Evolutionary conservation across 2,113 vertebrate genomes (phyloP), one percentile per base, ranked within the genome.

Genomic region (Ciconia boyciana): DNA sequence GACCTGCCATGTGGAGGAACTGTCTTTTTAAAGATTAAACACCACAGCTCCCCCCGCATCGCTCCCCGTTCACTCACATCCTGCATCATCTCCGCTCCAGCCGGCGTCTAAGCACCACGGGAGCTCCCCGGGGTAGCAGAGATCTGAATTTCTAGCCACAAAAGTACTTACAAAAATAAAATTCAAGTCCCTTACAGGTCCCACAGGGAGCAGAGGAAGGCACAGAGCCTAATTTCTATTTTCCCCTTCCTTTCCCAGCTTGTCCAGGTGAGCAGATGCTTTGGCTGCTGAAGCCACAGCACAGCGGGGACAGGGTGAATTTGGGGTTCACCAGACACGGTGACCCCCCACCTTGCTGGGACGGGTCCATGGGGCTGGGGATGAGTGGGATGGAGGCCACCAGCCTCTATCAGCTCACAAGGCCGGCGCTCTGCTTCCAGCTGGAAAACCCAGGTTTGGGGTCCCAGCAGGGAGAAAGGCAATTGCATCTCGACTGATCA

Each of bases 401-500:
- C 71, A 69, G 85, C 48, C 44, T 29, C 75, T 2, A 3, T 4
- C 81, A 54, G 72, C 62, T 71, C 9, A 6, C 46, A 41, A 72
- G 19, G 49, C 57, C 15, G 41, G 13, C 0, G 0, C 31, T 43
- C 44, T 55, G 41, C 36, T 89, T 41, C 49, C 19, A 70, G 51
- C 36, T 12, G 9, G 48, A 81, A 83, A 87, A 66, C 3, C 6
- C 68, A 36, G 21, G 3, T 26, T 36, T 19, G 65, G 43, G 62
- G 6, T 15, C 16, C 74, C 61, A 51, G 48, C 25, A 60, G 19
- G 60, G 9, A 71, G 52, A 82, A 71, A 82, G 0, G 10, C 48
- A 46, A 17, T 3, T 11, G 6, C 69, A 34, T 0, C 19, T 2
- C 3, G 13, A 28, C 9, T 0, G 0, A 36, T 3, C 1, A 24